These are phyloP conservation scores for Battus philenor DNA, from an alignment of 1,140 invertebrate species.

Conservation along the genomic window DNA sequence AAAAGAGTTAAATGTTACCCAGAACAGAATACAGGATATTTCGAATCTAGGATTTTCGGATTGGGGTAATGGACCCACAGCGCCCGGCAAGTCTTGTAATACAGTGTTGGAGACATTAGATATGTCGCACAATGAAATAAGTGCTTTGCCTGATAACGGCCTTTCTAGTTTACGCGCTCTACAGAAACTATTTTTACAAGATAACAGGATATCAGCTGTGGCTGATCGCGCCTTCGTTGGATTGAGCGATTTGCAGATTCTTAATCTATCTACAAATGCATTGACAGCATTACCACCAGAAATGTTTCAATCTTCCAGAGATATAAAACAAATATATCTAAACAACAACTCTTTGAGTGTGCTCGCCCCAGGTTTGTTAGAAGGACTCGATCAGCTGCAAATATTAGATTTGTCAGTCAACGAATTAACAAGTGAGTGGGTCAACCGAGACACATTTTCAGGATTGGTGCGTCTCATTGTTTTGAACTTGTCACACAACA, in stretches of 20 bases:
- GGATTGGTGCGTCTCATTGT: constrained; percentile 84
- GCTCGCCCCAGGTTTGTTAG: constrained; percentile 85
- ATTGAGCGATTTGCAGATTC: constrained; percentile 79
- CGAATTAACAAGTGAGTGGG: constrained; percentile 86
- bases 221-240: constrained; percentile 86
- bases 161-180: constrained; percentile 82
- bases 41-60: constrained; percentile 84
- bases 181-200: constrained; percentile 81
- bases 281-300: constrained; percentile 86
- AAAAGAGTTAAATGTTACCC: constrained; percentile 82
- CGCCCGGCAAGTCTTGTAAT: constrained; percentile 79
- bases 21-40: constrained; percentile 87
- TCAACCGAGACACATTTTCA: constrained; percentile 87
- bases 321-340: constrained; percentile 85
- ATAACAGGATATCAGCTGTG: constrained; percentile 84
- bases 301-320: constrained; percentile 83
- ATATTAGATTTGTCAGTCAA: constrained; percentile 87
- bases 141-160: constrained; percentile 82
- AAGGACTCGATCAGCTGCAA: constrained; percentile 85
- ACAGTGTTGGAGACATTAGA: constrained; percentile 83
- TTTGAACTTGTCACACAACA: constrained; percentile 86
- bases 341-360: constrained; percentile 89
- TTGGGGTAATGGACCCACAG: constrained; percentile 76
- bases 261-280: constrained; percentile 87
- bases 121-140: constrained; percentile 85